Base-by-base conservation (phyloP, 1,140 invertebrate genomes). In the Apis laboriosa region DNA sequence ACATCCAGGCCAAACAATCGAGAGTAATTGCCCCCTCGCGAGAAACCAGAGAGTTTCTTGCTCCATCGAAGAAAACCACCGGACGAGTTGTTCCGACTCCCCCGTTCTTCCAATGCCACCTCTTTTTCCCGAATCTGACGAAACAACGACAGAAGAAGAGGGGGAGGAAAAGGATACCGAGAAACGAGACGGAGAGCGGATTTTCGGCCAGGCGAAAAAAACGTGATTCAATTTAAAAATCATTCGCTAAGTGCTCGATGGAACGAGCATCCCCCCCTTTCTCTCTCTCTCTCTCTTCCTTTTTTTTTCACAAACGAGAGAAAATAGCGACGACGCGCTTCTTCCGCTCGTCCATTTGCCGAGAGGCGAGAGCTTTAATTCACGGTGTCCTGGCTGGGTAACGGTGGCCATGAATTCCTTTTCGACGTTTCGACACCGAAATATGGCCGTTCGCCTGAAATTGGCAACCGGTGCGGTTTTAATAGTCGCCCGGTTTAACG, bases 221-320 rank as follows among this genome's bases (percentile, higher is more conserved):
- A 60, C 84, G 81, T 91, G 88, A 92, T 92, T 91, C 87, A 90
- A 92, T 92, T 92, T 92, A 91, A 90, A 92, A 92, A 92, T 91
- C 86, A 92, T 92, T 90, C 89, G 87, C 91, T 91, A 92, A 92
- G 92, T 92, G 90, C 91, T 84, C 61, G 68, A 9, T 43, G 24
- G 75, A 58, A 84, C 80, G n/a, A n/a, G 88, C 74, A 70, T 89
- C 64, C 53, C 60, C 53, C 60, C 2, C 9, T 61, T n/a, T 24
- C 9, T 60, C 21, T 24, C n/a, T 5, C 0, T 9, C n/a, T 61
- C n/a, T n/a, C 28, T 64, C 9, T 66, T 9, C 3, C 43, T 43
- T 43, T 60, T 60, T 85, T 75, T 73, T 74, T 13, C 21, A 49
- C 56, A 61, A 34, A 55, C 61, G 85, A 77, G 83, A 78, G 83